Evolutionary conservation across 2,113 vertebrate genomes (phyloP), one percentile per base, ranked within the genome.

Genomic region (Poicephalus gulielmi): DNA sequence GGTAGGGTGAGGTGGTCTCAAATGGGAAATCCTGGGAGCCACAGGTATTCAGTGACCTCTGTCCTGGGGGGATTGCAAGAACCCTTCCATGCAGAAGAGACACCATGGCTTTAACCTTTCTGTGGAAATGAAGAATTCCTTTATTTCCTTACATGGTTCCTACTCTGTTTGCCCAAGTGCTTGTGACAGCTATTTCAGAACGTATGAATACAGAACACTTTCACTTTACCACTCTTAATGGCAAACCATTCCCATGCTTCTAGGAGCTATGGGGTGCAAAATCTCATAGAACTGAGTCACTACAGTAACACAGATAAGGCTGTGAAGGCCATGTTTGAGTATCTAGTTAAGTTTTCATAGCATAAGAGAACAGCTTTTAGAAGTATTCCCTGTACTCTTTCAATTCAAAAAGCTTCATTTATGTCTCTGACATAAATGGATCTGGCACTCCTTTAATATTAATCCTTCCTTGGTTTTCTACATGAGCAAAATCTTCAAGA

Each of bases 21-120:
- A 44, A 69, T 2, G 16, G n/a, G 55, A 84, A 84, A 78, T 57
- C 28, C 43, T 43, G 35, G 33, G 17, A 87, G 19, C 11, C 33
- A 46, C 9, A 59, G 24, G 4, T 49, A 94, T 74, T 67, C 5
- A 7, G 28, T 0, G 0, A 16, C 11, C 30, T 27, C 6, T 16
- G 28, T 46, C 23, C 46, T 8, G 12, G 7, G 2, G 11, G 1
- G 2, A 59, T 3, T 2, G 16, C 30, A 47, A 81, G 69, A 92
- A 23, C 28, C 79, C 49, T 75, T 35, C 37, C 2, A 1, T 28
- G 30, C 14, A 64, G 39, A n/a, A 85, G 11, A 70, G 22, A 70
- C 24, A 44, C 17, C 25, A 46, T 1, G 4, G 28, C 33, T 94
- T 85, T 68, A 64, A 79, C 13, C 13, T 78, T 39, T 7, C 24